Base-by-base conservation (phyloP, 2,113 vertebrate species). In the Psilopsiagon aymara region DNA sequence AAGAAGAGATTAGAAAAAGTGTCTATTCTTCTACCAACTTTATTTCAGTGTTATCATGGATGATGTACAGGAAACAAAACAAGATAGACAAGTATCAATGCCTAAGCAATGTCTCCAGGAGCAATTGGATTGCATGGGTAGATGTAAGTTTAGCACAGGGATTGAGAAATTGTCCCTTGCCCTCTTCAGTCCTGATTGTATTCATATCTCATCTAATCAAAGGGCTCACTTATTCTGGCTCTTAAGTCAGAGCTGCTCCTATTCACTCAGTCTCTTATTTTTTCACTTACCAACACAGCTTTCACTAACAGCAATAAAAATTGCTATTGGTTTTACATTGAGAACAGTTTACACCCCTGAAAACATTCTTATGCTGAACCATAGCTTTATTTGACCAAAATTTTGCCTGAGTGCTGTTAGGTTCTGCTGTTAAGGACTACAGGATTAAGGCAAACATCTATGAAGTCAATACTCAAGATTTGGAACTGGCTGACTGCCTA, bases 1-100 rank as follows among this genome's bases (percentile, higher is more conserved):
- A 51, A 27, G 27, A 15, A 95, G 93, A 93, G 79, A 35, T 24
- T 59, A 59, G 57, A 59, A 95, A 75, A 87, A 71, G 28, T 74
- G 78, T 87, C 63, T 92, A n/a, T 89, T 94, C 66, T 78, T 85
- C 94, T 91, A 92, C 35, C 62, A 81, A 66, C 60, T 90, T 96
- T 93, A 94, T 96, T 96, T 91, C 96, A 96, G 91, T 94, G 66
- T 94, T 97, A 75, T 94, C 90, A 95, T 33, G 51, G 80, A 92
- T 93, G 71, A 97, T 66, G 92, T 60, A 94, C 15, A 95, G 90
- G 91, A 97, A 98, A 93, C 41, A 97, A 94, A 97, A 59, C 39
- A 88, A 95, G 82, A 92, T 47, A 95, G 81, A 92, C 44, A 94
- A 60, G 52, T 71, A 73, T 55, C 59, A 80, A 33, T 63, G 59